Evolutionary conservation across 2,113 vertebrate genomes (phyloP).

Genomic region (Macheiramphus alcinus): DNA sequence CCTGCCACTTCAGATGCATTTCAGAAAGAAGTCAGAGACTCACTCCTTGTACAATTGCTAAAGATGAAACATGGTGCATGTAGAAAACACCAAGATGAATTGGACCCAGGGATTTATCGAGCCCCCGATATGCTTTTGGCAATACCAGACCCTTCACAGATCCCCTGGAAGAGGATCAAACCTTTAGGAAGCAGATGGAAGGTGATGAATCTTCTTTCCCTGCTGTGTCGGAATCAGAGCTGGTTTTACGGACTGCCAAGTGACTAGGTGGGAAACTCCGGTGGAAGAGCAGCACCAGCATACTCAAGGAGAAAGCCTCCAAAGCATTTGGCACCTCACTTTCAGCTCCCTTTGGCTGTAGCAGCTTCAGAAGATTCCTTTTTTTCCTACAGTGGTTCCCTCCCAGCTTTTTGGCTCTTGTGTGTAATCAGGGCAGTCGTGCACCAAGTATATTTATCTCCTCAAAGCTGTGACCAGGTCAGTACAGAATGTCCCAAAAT

Average conservation of each 20-base stretch:
- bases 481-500: neutral
- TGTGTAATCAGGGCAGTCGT: neutral
- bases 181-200: constrained; percentile 2
- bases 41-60: neutral
- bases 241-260: neutral
- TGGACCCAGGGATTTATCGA: neutral
- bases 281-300: neutral
- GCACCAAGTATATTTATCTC: neutral
- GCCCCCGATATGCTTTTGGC: neutral
- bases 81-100: neutral
- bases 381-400: neutral
- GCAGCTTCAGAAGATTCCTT: neutral
- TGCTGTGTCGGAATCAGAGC: neutral
- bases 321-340: neutral
- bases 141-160: neutral
- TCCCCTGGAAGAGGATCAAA: constrained; percentile 6
- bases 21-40: neutral
- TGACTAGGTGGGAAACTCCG: neutral
- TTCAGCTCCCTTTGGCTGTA: neutral
- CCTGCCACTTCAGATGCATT: neutral
- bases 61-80: neutral
- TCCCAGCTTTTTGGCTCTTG: neutral
- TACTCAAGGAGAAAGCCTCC: neutral
- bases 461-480: neutral
- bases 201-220: neutral